Evolutionary conservation across 1,140 invertebrate genomes (phyloP), one percentile per base, ranked within the genome.

Genomic region (Heterodera carotae): DNA sequence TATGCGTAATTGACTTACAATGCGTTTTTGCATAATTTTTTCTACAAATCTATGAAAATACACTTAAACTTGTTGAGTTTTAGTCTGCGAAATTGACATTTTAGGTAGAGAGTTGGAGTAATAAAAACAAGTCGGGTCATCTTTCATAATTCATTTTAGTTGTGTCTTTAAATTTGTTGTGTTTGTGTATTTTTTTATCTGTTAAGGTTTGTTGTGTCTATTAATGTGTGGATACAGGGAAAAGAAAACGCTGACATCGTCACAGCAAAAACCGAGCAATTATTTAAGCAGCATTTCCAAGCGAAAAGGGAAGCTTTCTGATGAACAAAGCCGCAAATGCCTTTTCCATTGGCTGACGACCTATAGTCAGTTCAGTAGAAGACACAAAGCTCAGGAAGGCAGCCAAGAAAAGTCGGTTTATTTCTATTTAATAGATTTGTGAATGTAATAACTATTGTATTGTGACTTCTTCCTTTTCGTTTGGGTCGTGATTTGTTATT

Each of bases 241-340:
- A 56, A 18, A 56, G 12, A 56, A 56, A 56, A 22, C 48, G 12
- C 1, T 56, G 48, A 56, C 18, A 3, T 22, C 22, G 29, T 69
- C 34, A 8, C 43, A 48, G 43, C 22, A 39, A 39, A 69, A 29
- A 8, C 34, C n/a, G 43, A 69, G 34, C 43, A 33, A 8, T 8
- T 10, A 29, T 69, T 36, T 69, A 25, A 69, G 43, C 67, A 69
- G 6, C 34, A 69, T 29, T 69, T 69, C 6, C 43, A 39, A 69
- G 67, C 25, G 18, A 69, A 56, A 56, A 22, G 48, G 22, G 2
- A 15, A 22, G 48, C 48, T 5, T 0, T 56, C 48, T 4, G 48
- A 56, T 22, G 48, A 4, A 18, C 15, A 15, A 56, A 56, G 18
- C 48, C 48, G 48, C 48, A 56, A 56, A 56, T 56, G 48, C 48